phyloP scores from a whole-genome alignment of 2,888 invertebrate species.

The Andrena flavipes region DNA sequence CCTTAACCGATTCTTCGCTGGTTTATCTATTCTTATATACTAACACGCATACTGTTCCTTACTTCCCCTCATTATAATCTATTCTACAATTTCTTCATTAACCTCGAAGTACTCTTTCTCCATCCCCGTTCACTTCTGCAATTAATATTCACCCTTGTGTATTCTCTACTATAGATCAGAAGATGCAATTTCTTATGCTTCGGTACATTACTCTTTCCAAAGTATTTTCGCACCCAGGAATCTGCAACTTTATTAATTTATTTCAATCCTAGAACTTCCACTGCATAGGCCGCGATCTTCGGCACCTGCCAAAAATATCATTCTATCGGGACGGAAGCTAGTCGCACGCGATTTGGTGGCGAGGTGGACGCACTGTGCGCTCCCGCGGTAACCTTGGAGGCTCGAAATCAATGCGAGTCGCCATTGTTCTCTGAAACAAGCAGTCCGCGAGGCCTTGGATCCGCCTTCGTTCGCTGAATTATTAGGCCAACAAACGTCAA shows the following conservation, averaged over 20 bases:
- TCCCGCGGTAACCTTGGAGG: slow-evolving; percentile 55
- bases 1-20: not conserved
- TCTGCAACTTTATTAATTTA: not conserved
- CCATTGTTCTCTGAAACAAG: slow-evolving; percentile 68
- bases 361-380: slow-evolving; percentile 35
- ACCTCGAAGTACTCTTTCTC: no score
- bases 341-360: not conserved
- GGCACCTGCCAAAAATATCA: not conserved
- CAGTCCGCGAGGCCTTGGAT: slow-evolving; percentile 71
- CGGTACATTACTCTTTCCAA: no score
- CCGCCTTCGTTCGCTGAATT: slow-evolving; percentile 73
- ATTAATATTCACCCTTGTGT: no score
- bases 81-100: no score
- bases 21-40: not conserved
- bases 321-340: not conserved
- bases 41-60: no score
- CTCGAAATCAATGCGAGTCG: slow-evolving; percentile 68
- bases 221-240: no score
- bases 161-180: no score
- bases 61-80: no score
- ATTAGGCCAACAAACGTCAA: slow-evolving; percentile 77
- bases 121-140: no score
- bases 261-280: not conserved
- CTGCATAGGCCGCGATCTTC: not conserved
- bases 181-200: no score